Evolutionary conservation across 2,797 vertebrate genomes (phyloP).

Genomic region (Tapera naevia): DNA sequence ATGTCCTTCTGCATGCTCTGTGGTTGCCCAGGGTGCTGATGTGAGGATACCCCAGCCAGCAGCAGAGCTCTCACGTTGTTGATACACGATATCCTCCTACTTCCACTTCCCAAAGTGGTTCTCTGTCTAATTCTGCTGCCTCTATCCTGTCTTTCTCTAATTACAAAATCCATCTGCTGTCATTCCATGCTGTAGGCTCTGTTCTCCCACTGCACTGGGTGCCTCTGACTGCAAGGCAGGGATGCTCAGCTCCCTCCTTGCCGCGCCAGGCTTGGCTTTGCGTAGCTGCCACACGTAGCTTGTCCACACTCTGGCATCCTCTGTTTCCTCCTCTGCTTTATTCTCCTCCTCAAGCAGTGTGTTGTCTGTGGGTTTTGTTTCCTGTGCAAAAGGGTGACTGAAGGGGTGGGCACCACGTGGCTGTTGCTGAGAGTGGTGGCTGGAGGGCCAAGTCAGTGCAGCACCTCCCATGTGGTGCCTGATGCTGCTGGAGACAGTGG

Average conservation of each 20-base stretch:
- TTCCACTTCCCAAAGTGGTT: not conserved
- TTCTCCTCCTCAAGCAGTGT: not conserved
- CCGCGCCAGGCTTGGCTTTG: not conserved
- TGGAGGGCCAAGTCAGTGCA: not conserved
- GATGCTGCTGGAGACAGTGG: not conserved
- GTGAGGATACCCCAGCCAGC: not conserved
- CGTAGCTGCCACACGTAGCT: not conserved
- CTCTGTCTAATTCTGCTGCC: not conserved
- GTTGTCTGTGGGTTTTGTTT: not conserved
- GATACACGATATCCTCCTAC: not conserved
- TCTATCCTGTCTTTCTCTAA: not conserved
- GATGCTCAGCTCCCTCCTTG: not conserved
- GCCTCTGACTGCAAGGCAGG: not conserved
- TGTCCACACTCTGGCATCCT: not conserved
- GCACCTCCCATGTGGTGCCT: not conserved
- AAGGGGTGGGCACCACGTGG: not conserved
- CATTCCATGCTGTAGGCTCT: not conserved
- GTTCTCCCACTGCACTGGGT: fast-evolving
- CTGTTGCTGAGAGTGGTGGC: fast-evolving
- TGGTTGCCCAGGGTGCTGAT: not conserved
- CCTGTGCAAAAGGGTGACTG: not conserved
- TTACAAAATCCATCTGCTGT: not conserved
- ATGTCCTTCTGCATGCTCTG: not conserved
- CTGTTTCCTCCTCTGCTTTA: not conserved
- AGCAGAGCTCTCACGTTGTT: not conserved